phyloP scores from a whole-genome alignment of 2,888 invertebrate genomes.

The Zaprionus lineosus region DNA sequence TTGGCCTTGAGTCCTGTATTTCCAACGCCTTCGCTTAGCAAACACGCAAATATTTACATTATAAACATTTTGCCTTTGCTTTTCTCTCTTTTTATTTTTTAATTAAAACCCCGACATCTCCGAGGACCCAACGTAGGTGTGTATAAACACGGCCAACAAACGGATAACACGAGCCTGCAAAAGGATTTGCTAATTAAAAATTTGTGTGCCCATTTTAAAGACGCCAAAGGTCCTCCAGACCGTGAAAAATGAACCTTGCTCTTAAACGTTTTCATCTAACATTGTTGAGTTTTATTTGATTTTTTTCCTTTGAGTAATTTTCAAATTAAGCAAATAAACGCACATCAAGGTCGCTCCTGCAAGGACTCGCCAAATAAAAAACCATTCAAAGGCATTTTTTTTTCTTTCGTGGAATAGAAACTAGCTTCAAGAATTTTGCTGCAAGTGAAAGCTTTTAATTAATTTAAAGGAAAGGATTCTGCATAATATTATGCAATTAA shows the following conservation, averaged over 20 bases:
- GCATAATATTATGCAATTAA: conserved; percentile 53
- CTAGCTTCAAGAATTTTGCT: conserved; percentile 11
- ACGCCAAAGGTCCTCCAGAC: conserved; percentile 23
- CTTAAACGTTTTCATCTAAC: conserved; percentile 34
- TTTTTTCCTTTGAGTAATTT: conserved; percentile 1
- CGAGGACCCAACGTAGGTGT: conserved; percentile 35
- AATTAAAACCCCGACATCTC: conserved; percentile 57
- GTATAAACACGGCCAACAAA: conserved; percentile 27
- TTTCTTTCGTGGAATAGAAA: too few species aligned
- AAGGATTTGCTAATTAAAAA: conserved; percentile 69
- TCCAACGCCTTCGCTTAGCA: conserved; percentile 5
- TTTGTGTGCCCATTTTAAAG: conserved; percentile 51
- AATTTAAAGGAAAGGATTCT: conserved; percentile 18
- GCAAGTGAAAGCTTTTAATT: conserved; percentile 30
- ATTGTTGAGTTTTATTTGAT: conserved; percentile 8
- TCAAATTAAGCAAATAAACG: too few species aligned
- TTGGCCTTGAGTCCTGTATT: conserved; percentile 22
- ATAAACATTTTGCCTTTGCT: conserved; percentile 24
- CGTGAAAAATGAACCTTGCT: conserved; percentile 60
- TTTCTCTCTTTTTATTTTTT: conserved; percentile 58
- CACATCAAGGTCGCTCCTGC: too few species aligned
- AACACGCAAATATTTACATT: conserved; percentile 42
- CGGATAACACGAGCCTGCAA: conserved; percentile 30
- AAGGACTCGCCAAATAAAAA: too few species aligned
- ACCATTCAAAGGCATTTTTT: conserved; percentile 39